Evolutionary conservation across 2,888 invertebrate genomes (phyloP).

Genomic region (Scelioninae gen. 2): DNA sequence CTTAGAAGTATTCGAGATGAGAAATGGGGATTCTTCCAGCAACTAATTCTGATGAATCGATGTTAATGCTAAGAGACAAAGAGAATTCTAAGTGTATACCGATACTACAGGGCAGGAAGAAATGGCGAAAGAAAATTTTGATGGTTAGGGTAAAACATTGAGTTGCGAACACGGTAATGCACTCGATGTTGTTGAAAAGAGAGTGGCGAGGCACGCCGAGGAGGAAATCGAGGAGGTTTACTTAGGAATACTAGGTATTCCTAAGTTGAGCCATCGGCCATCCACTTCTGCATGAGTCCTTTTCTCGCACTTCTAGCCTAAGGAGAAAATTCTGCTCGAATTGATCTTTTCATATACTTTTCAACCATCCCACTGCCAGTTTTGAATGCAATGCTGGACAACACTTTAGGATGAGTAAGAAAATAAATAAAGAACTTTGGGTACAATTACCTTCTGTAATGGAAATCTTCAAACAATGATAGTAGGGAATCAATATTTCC

Average conservation of each 20-base stretch:
- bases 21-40: not conserved
- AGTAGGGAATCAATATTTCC: too few relatives aligned
- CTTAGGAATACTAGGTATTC: conserved; percentile 69
- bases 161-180: conserved; percentile 71
- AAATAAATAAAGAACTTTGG: too few relatives aligned
- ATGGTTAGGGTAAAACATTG: conserved; percentile 65
- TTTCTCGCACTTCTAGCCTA: conserved; percentile 59
- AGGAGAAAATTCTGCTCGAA: conserved; percentile 57
- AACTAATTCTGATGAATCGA: conserved; percentile 43
- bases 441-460: too few relatives aligned
- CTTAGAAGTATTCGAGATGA: not conserved
- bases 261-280: conserved; percentile 65
- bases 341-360: conserved; percentile 56
- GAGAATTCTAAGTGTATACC: conserved; percentile 40
- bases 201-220: conserved; percentile 59
- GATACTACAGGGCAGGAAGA: conserved; percentile 46
- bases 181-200: conserved; percentile 68
- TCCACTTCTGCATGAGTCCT: conserved; percentile 57
- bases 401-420: not conserved
- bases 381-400: not conserved
- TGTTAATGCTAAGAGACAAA: conserved; percentile 43
- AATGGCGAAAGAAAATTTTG: conserved; percentile 58
- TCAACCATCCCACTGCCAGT: conserved; percentile 16
- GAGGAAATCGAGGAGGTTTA: conserved; percentile 64
- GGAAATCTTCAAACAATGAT: too few relatives aligned